phyloP scores from a whole-genome alignment of 2,888 invertebrate species.

The Phyllotreta striolata region DNA sequence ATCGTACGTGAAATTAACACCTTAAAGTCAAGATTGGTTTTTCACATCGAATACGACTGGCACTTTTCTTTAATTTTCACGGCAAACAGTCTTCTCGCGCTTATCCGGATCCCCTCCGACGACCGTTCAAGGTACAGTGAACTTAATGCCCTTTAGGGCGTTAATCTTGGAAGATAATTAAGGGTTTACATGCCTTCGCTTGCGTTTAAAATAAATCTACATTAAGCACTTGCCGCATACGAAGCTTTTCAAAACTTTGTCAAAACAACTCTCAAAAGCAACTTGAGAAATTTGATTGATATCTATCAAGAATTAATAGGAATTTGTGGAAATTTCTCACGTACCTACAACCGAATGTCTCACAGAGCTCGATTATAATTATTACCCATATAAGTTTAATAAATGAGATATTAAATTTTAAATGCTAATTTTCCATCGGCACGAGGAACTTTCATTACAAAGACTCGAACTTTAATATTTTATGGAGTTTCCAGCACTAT shows the following conservation, averaged over 20 bases:
- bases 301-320: no score
- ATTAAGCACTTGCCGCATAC: slow-evolving; percentile 1
- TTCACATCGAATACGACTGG: slow-evolving; percentile 18
- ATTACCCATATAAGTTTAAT: no score
- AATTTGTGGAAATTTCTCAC: no score
- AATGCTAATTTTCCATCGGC: no score
- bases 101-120: slow-evolving; percentile 1
- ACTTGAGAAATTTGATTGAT: background rate
- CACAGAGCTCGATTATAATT: no score
- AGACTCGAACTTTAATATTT: no score
- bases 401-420: no score
- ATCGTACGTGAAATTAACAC: slow-evolving; percentile 46
- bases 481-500: no score
- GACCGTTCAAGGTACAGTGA: slow-evolving; percentile 14
- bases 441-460: no score
- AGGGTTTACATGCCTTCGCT: slow-evolving; percentile 6
- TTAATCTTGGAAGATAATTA: slow-evolving; percentile 18
- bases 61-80: slow-evolving; percentile 29
- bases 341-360: no score
- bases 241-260: background rate
- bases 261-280: background rate
- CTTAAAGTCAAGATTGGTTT: slow-evolving; percentile 34
- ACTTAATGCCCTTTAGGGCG: slow-evolving; percentile 13
- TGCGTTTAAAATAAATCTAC: slow-evolving; percentile 3
- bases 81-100: slow-evolving; percentile 13